Evolutionary conservation across 2,888 invertebrate genomes (phyloP).

Genomic region (Camponotus fellah): DNA sequence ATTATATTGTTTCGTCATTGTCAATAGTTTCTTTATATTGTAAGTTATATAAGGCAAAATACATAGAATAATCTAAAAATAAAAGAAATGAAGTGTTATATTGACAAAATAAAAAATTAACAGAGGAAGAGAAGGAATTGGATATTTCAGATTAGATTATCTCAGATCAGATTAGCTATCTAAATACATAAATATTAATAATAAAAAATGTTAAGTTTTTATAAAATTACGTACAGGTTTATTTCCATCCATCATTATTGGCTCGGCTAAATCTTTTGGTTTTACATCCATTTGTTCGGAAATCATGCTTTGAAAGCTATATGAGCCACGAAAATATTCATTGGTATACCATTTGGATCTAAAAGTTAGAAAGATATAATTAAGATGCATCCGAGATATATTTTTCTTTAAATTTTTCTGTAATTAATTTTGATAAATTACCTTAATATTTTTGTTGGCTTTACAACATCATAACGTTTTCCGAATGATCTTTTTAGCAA

Average conservation of each 20-base stretch:
- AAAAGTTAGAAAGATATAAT: conserved; percentile 5
- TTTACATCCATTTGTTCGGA: conserved; percentile 87
- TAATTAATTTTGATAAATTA: conserved; percentile 73
- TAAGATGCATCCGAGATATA: not conserved
- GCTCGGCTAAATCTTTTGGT: conserved; percentile 87
- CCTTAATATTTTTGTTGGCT: conserved; percentile 87
- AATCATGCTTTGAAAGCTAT: conserved; percentile 88
- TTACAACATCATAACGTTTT: conserved; percentile 86
- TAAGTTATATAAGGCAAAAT: not conserved
- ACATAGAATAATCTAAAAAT: not conserved
- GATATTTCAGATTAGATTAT: not conserved
- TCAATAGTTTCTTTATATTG: conserved; percentile 2
- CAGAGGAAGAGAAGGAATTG: not conserved
- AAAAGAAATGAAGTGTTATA: not conserved
- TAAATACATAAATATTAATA: not conserved
- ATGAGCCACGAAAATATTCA: conserved; percentile 91
- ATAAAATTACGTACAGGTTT: conserved; percentile 81
- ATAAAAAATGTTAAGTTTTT: not conserved
- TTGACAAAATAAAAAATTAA: not conserved
- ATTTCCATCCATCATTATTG: conserved; percentile 86
- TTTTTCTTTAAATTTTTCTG: conserved; percentile 35
- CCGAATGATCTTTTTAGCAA: conserved; percentile 88
- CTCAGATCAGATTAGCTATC: too few relatives aligned
- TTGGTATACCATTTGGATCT: conserved; percentile 90
- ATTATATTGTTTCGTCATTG: not conserved